These are phyloP conservation scores for Acanthaster planci DNA, from an alignment of 35 echinoderm and acorn worm species.

Conservation along the genomic window DNA sequence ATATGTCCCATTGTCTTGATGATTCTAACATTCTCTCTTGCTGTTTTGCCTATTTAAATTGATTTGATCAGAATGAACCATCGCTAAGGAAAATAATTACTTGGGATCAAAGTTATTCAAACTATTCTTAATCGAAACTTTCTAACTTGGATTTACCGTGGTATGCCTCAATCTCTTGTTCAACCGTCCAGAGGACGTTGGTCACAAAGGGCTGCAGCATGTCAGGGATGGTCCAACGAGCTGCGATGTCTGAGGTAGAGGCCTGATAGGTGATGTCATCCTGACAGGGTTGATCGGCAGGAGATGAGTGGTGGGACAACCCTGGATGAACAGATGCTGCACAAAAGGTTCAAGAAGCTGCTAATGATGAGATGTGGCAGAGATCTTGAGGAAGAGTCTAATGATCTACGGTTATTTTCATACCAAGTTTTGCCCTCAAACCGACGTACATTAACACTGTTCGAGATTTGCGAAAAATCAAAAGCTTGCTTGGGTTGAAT, in stretches of 20 bases:
- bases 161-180: slow-evolving; percentile 14
- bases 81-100: neutral
- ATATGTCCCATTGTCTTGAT: neutral
- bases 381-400: no score
- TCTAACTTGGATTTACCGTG: neutral
- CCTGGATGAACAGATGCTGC: no score
- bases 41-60: neutral
- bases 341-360: no score
- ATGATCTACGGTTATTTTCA: no score
- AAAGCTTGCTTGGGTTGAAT: no score
- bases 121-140: neutral
- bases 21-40: neutral
- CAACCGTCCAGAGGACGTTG: slow-evolving; percentile 13
- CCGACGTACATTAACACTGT: no score
- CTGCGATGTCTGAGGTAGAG: neutral
- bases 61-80: neutral
- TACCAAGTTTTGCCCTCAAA: no score
- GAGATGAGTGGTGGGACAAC: no score
- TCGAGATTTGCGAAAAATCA: no score
- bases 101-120: neutral
- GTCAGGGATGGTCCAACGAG: neutral
- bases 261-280: slow-evolving; percentile 35
- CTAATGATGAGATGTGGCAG: no score
- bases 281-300: neutral
- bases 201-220: slow-evolving; percentile 12